phyloP scores from a whole-genome alignment of 1,140 invertebrate species.

The Diabrotica virgifera region DNA sequence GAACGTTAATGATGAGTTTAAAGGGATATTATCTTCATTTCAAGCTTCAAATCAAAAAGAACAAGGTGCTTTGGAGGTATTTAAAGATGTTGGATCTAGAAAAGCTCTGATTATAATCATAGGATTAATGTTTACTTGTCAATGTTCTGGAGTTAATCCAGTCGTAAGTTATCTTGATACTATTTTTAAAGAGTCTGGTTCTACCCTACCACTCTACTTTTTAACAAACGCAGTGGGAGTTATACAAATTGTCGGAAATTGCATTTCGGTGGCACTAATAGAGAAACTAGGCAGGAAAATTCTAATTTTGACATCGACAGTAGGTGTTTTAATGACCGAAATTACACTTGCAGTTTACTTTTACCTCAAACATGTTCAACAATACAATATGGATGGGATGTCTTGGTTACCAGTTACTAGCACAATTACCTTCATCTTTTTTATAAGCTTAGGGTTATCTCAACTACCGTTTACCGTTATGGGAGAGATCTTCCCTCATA shows the following conservation, averaged over 20 bases:
- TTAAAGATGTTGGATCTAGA: slow-evolving; percentile 49
- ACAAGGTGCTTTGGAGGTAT: slow-evolving; percentile 18
- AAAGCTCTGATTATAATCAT: slow-evolving; percentile 72
- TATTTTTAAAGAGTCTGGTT: slow-evolving; percentile 69
- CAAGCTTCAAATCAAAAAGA: not conserved
- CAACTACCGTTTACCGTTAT: slow-evolving; percentile 83
- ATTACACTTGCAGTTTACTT: slow-evolving; percentile 40
- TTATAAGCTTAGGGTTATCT: slow-evolving; percentile 61
- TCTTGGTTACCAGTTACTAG: slow-evolving; percentile 41
- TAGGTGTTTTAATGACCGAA: slow-evolving; percentile 53
- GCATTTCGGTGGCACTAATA: slow-evolving; percentile 68
- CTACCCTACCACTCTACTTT: slow-evolving; percentile 53
- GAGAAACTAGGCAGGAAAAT: slow-evolving; percentile 71
- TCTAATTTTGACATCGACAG: slow-evolving; percentile 66
- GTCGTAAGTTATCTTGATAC: slow-evolving; percentile 75
- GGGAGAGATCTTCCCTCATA: slow-evolving; percentile 75
- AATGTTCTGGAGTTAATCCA: slow-evolving; percentile 81
- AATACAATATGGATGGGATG: slow-evolving; percentile 27
- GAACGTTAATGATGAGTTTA: slow-evolving; percentile 37
- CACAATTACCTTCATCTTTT: slow-evolving; percentile 36
- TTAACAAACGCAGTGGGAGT: slow-evolving; percentile 73
- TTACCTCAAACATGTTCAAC: slow-evolving; percentile 28
- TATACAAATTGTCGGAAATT: slow-evolving; percentile 72
- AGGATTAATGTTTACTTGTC: slow-evolving; percentile 81
- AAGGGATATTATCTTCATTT: not conserved